These are phyloP conservation scores for Simalia tracyae DNA, from an alignment of 2,797 vertebrate species.

Conservation along the genomic window DNA sequence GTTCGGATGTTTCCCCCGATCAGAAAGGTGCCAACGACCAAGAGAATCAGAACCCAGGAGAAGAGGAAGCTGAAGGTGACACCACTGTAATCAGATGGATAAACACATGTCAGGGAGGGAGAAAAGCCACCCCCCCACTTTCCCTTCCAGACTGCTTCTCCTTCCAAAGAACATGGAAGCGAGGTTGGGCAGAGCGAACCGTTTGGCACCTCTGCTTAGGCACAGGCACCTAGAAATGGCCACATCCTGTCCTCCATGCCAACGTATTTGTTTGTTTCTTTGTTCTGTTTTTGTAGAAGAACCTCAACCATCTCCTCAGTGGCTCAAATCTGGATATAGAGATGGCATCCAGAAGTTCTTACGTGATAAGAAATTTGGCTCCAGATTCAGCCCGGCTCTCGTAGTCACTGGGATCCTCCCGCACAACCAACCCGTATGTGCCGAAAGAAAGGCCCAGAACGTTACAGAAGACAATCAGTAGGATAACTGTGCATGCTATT, in stretches of 20 bases:
- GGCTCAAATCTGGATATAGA: background rate
- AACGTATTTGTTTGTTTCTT: background rate
- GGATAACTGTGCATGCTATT: constrained; percentile 72
- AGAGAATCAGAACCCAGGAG: constrained; percentile 76
- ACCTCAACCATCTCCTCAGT: background rate
- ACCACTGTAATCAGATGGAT: constrained; percentile 62
- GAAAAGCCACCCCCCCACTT: background rate
- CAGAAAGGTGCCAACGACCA: constrained; percentile 78
- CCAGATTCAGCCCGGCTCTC: constrained; percentile 71
- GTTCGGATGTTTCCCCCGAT: constrained; percentile 80
- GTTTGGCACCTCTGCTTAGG: background rate
- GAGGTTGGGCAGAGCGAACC: background rate
- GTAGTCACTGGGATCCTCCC: constrained; percentile 62
- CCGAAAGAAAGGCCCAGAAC: constrained; percentile 74
- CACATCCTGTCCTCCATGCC: background rate
- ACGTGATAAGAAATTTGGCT: constrained; percentile 76
- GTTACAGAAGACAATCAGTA: constrained; percentile 75
- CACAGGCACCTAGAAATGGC: background rate
- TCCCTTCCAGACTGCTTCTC: background rate
- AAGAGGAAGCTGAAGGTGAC: constrained; percentile 77
- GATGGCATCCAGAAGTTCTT: constrained; percentile 50
- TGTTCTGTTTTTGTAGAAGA: background rate
- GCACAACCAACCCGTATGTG: constrained; percentile 64
- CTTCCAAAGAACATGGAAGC: background rate
- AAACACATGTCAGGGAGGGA: background rate